Base-by-base conservation (phyloP, 2,797 vertebrate genomes). In the Chaetophractus vellerosus region DNA sequence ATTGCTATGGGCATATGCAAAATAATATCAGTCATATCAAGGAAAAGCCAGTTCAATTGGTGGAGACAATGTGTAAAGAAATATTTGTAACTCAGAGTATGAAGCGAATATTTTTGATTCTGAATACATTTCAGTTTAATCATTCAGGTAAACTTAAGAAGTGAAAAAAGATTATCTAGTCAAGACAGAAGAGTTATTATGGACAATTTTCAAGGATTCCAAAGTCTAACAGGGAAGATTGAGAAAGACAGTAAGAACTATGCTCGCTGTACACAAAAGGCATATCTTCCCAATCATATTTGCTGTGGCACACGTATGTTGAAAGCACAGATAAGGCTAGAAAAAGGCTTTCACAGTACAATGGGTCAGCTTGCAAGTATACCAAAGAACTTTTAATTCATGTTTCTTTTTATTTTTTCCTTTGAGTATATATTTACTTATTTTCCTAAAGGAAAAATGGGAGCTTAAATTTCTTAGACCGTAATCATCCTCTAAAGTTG, bases 81-180 rank as follows among this genome's bases (percentile, higher is more conserved):
- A 45, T 93, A 59, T 38, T 83, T 83, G 57, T 82, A 78, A 82
- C 55, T 93, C 38, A 9, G 7, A 57, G 63, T 69, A 48, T 23
- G 7, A 55, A 79, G 8, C 28, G 93, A 71, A 86, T 59, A 88
- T 26, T 81, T 71, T 15, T 74, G 21, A 88, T 11, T 88, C n/a
- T 59, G 23, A 75, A 84, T 48, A 76, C 64, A 91, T 79, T 88
- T 88, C n/a, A 64, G n/a, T 71, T 87, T 90, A 79, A 9, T 90
- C 69, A 68, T 24, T 33, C 50, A 50, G 33, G 16, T 72, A 83
- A 52, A 63, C 2, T 82, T 26, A 12, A 86, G 18, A 83, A 36
- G 16, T 48, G 52, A 6, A 6, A 76, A 81, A 38, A 64, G 31
- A 19, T 55, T 93, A 59, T 88, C 50, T 26, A 66, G 21, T 72